Evolutionary conservation across 2,113 vertebrate genomes (phyloP).

Genomic region (Sinocyclocheilus grahami): DNA sequence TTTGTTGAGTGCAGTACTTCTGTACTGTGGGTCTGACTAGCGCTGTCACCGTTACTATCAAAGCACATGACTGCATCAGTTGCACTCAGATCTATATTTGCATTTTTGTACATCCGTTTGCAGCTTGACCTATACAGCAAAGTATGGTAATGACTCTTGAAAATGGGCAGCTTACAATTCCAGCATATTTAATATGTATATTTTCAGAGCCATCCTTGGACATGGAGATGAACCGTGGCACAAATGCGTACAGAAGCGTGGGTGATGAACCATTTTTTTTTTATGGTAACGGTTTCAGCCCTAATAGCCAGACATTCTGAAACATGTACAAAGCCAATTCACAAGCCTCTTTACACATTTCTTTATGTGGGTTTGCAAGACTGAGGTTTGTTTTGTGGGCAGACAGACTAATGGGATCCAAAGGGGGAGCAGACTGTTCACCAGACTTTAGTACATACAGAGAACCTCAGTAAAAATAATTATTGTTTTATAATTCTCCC

Average conservation of each 20-base stretch:
- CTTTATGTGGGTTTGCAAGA: slow-evolving; percentile 10
- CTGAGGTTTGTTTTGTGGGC: slow-evolving; percentile 4
- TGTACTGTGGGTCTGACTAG: not conserved
- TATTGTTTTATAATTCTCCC: slow-evolving; percentile 15
- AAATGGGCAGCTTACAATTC: not conserved
- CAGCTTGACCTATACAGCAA: not conserved
- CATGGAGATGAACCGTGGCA: not conserved
- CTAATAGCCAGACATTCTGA: slow-evolving; percentile 27
- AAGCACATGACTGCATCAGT: not conserved
- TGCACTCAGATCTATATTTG: not conserved
- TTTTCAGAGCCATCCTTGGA: not conserved
- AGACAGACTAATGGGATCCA: slow-evolving; percentile 30
- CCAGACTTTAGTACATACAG: not conserved
- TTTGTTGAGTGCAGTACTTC: not conserved
- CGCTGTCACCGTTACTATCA: not conserved
- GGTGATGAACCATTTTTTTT: not conserved
- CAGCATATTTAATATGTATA: slow-evolving; percentile 12
- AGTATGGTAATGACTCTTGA: not conserved
- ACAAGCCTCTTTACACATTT: slow-evolving; percentile 14
- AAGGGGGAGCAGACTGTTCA: slow-evolving; percentile 20
- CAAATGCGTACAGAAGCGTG: not conserved
- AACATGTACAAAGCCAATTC: slow-evolving; percentile 24
- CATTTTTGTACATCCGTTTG: not conserved
- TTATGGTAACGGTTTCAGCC: not conserved
- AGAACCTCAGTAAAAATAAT: slow-evolving; percentile 24